Evolutionary conservation across 2,797 vertebrate species (phyloP).

Genomic region (Atherinosoma microstoma): DNA sequence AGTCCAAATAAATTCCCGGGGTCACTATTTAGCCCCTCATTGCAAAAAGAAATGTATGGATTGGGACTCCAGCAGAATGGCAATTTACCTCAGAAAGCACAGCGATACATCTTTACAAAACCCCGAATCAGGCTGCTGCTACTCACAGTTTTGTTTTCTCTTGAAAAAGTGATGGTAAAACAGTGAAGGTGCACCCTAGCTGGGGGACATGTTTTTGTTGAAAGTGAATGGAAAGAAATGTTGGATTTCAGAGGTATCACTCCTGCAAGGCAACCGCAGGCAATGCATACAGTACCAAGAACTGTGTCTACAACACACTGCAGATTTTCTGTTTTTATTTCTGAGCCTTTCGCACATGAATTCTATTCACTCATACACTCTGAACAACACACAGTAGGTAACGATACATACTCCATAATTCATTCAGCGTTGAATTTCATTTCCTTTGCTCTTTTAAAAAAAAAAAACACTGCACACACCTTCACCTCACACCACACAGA

Average conservation of each 20-base stretch:
- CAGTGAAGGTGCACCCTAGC: conserved; percentile 81
- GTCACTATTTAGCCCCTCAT: conserved; percentile 42
- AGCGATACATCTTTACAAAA: conserved; percentile 77
- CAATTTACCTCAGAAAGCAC: conserved; percentile 69
- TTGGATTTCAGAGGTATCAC: conserved; percentile 84
- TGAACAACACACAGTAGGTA: conserved; percentile 75
- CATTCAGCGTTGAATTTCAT: conserved; percentile 80
- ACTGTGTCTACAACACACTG: conserved; percentile 73
- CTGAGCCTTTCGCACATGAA: conserved; percentile 73
- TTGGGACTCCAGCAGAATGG: conserved; percentile 42
- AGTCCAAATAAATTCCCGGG: conserved; percentile 48
- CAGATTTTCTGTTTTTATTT: conserved; percentile 73
- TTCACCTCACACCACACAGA: conserved; percentile 62
- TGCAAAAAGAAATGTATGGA: conserved; percentile 44
- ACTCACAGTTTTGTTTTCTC: conserved; percentile 85
- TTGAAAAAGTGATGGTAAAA: conserved; percentile 84
- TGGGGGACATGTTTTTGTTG: conserved; percentile 85
- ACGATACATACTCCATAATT: conserved; percentile 80
- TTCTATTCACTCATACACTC: conserved; percentile 66
- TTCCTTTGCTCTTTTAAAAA: conserved; percentile 63
- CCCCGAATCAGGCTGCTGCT: conserved; percentile 75
- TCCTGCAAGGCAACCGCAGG: conserved; percentile 87
- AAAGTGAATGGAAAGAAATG: conserved; percentile 83
- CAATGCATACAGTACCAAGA: conserved; percentile 80
- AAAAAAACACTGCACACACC: conserved; percentile 59